Base-by-base conservation (phyloP, 2,113 vertebrate species). In the Sylvietta virens region DNA sequence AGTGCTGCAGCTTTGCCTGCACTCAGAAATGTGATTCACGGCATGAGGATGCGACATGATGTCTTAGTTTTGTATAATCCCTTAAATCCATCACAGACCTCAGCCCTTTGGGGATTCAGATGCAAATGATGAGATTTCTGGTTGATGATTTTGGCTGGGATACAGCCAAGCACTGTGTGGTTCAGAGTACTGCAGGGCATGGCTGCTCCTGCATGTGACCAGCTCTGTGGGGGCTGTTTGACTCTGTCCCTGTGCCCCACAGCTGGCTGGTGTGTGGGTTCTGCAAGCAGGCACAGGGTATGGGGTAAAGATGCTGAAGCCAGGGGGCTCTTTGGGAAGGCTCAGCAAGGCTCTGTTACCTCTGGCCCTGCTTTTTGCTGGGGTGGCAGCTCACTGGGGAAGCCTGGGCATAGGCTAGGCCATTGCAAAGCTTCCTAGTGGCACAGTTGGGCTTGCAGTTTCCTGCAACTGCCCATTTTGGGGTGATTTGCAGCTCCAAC, bases 11-110 rank as follows among this genome's bases (percentile, higher is more conserved):
- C 92, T 92, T 71, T 90, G 86, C 65, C 74, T 92, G 77, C 0
- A 2, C 92, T 97, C 91, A 88, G 94, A 87, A 97, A 97, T 96
- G 93, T 95, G 96, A 97, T 97, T 96, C 96, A 92, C 48, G 82
- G 94, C 93, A 90, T 96, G 97, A 95, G 96, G 97, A 96, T 97
- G 89, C 96, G 94, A 97, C 95, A 97, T 96, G 96, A 97, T 97
- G 96, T 96, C 96, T 97, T 94, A 92, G 96, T 97, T 97, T 97
- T 16, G 4, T 95, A 91, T 96, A 97, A 97, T 97, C 96, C 94
- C 77, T 96, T 97, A 97, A 97, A 97, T 97, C 96, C 93, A 97
- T 97, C 97, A 95, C 92, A 96, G 95, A 86, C 92, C 85, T 85
- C 81, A 92, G 79, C 91, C 95, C 96, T 93, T 87, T 91, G 92